These are phyloP conservation scores for Dascyllus trimaculatus DNA, from an alignment of 2,113 vertebrate genomes.

Conservation along the genomic window DNA sequence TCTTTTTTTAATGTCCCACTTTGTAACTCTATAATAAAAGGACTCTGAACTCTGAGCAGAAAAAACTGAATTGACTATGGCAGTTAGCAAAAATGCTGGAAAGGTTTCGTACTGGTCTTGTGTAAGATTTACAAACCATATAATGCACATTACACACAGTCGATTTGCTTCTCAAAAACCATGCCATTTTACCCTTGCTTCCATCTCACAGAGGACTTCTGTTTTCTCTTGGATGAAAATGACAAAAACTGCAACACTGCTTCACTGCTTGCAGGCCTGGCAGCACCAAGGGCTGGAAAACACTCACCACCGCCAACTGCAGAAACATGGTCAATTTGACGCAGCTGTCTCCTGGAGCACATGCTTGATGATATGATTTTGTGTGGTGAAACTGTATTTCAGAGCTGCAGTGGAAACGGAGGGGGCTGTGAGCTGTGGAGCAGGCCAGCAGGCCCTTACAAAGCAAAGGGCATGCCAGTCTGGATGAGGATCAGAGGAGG, in stretches of 20 bases:
- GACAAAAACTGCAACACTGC: constrained; percentile 28
- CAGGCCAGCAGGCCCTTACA: constrained; percentile 67
- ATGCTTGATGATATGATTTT: constrained; percentile 57
- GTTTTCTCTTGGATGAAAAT: constrained; percentile 33
- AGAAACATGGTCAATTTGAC: constrained; percentile 73
- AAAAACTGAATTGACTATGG: not conserved
- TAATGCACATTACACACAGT: constrained; percentile 27
- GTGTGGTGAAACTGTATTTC: constrained; percentile 59
- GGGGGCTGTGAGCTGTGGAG: constrained; percentile 46
- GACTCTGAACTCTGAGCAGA: not conserved
- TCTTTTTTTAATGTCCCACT: no score
- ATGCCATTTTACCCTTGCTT: constrained; percentile 7
- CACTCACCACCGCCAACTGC: constrained; percentile 44
- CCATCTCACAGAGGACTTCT: constrained; percentile 36
- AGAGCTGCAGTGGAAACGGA: constrained; percentile 34
- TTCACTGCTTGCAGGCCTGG: constrained; percentile 37
- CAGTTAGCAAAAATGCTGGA: not conserved
- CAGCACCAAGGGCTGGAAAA: constrained; percentile 51
- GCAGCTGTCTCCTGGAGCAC: constrained; percentile 68
- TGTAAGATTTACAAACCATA: constrained; percentile 10
- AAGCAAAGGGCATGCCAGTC: constrained; percentile 83
- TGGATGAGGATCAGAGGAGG: constrained; percentile 78
- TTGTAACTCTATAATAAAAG: not conserved
- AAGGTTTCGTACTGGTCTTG: not conserved
- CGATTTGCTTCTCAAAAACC: constrained; percentile 32